Evolutionary conservation across 2,888 invertebrate genomes (phyloP).

Genomic region (Caenorhabditis doughertyi): DNA sequence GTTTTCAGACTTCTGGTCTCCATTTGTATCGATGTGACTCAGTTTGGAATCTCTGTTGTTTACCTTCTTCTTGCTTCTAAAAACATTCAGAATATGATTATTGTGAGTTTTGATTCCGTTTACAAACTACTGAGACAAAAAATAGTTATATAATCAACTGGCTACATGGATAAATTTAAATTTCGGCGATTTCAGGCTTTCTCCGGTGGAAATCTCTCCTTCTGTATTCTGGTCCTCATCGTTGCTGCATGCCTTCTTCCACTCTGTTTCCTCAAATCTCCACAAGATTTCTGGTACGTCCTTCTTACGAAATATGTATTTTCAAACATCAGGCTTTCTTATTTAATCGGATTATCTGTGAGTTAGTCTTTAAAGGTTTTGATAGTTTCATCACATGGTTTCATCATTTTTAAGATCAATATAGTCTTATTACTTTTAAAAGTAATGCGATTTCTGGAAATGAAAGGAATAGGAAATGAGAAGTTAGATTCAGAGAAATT

Average conservation of each 20-base stretch:
- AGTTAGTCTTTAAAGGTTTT: constrained; percentile 43
- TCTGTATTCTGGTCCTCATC: constrained; percentile 78
- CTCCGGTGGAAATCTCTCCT: constrained; percentile 69
- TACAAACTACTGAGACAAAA: background rate
- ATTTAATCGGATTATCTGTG: constrained; percentile 37
- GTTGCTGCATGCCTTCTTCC: constrained; percentile 78
- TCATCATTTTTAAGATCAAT: constrained; percentile 40
- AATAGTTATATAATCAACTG: background rate
- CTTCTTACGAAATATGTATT: background rate
- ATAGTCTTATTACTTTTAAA: constrained; percentile 21
- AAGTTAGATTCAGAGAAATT: constrained; percentile 1
- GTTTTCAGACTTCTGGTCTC: constrained; percentile 74
- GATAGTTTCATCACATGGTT: constrained; percentile 46
- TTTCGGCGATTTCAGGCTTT: constrained; percentile 72
- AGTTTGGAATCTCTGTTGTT: constrained; percentile 79
- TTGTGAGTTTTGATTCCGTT: constrained; percentile 51
- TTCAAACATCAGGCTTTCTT: background rate
- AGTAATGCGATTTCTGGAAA: background rate
- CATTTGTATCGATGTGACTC: constrained; percentile 78
- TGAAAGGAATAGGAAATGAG: background rate
- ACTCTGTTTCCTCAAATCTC: constrained; percentile 80
- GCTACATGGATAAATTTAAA: background rate
- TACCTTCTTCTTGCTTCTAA: constrained; percentile 79
- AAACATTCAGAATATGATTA: constrained; percentile 80
- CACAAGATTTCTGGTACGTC: constrained; percentile 80